These are phyloP conservation scores for Geotrupes spiniger DNA, from an alignment of 2,888 invertebrate genomes.

Conservation along the genomic window DNA sequence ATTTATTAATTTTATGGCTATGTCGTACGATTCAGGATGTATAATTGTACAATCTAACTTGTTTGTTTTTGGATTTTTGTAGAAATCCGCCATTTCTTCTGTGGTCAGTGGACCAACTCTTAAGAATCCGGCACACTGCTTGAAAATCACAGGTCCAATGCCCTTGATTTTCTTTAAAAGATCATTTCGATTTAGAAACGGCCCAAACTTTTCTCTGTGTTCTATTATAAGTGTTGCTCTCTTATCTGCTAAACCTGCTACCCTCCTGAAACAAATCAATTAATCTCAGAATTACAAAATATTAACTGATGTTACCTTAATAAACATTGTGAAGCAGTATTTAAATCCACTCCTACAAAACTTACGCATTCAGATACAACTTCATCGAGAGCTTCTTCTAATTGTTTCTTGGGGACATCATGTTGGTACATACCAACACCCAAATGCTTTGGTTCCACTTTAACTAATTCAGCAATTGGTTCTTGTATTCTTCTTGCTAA, in stretches of 20 bases:
- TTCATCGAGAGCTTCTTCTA: conserved; percentile 71
- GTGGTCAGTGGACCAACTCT: conserved; percentile 58
- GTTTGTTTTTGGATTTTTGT: conserved; percentile 40
- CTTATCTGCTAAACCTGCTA: conserved; percentile 77
- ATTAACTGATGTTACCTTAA: conserved; percentile 61
- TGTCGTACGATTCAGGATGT: conserved; percentile 86
- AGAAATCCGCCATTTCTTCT: conserved; percentile 42
- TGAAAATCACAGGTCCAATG: conserved; percentile 79
- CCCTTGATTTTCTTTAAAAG: conserved; percentile 73
- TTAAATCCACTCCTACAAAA: conserved; percentile 89
- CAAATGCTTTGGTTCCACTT: conserved; percentile 88
- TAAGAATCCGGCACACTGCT: conserved; percentile 88
- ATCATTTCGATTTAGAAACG: conserved; percentile 72
- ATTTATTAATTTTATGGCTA: conserved; percentile 61
- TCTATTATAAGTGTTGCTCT: conserved; percentile 77
- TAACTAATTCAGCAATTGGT: conserved; percentile 87
- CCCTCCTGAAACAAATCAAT: conserved; percentile 56
- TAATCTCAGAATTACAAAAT: too few species aligned
- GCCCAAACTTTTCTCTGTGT: conserved; percentile 68
- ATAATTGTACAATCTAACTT: conserved; percentile 78
- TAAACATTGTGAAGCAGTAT: conserved; percentile 79
- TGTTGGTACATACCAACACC: conserved; percentile 97
- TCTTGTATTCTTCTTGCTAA: conserved; percentile 87
- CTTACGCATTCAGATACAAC: conserved; percentile 89
- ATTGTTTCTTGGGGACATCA: conserved; percentile 76